These are phyloP conservation scores for Cranoglanis bouderius DNA, from an alignment of 2,113 vertebrate genomes.

Conservation along the genomic window DNA sequence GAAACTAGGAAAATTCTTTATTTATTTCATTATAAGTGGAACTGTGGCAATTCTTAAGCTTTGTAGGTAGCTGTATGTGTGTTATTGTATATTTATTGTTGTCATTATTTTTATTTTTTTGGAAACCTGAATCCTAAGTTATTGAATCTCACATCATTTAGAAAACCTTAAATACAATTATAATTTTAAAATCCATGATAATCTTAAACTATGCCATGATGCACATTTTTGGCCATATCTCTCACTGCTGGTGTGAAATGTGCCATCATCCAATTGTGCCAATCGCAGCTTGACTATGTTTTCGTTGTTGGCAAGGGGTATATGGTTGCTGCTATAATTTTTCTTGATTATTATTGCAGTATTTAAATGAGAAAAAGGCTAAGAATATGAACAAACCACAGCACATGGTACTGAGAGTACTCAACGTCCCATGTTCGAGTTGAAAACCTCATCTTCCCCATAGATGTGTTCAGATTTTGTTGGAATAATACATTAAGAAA, in stretches of 20 bases:
- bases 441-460: background rate
- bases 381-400: background rate
- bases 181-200: background rate
- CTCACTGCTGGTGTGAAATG: background rate
- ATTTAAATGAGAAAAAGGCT: background rate
- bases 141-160: background rate
- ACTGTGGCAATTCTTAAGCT: background rate
- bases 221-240: background rate
- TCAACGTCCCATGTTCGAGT: background rate
- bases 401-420: background rate
- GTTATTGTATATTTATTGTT: no score
- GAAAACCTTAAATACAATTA: background rate
- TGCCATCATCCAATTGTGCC: background rate
- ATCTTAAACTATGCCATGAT: background rate
- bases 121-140: background rate
- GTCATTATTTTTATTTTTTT: no score
- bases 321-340: background rate
- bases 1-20: background rate
- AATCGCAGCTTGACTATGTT: background rate
- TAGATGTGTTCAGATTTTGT: background rate
- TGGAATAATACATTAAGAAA: background rate
- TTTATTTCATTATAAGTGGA: background rate
- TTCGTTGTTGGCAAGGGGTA: no score
- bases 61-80: no score
- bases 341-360: background rate